Percentiles rank a stretch among this genome's conserved stretches.
phyloP scores from a whole-genome alignment of 2,113 vertebrate species.

The Ameiurus melas region DNA sequence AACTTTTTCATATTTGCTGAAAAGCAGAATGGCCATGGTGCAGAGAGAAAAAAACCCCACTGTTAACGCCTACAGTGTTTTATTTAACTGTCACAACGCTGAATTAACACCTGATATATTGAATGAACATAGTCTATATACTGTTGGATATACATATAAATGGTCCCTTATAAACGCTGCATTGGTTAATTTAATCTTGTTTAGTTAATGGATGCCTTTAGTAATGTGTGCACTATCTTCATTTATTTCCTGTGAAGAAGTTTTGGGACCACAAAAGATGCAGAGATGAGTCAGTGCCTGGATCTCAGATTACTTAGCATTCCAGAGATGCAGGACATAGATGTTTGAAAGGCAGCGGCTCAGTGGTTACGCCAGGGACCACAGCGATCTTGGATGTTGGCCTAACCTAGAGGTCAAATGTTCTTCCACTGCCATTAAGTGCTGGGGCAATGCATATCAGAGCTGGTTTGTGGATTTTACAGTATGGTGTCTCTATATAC shows the following conservation, averaged over 20 bases:
- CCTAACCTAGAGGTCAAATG: constrained; percentile 32
- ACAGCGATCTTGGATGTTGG: constrained; percentile 5
- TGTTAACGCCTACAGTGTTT: not conserved
- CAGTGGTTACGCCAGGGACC: not conserved
- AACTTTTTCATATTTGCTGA: not conserved
- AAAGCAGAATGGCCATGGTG: not conserved
- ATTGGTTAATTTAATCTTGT: not conserved
- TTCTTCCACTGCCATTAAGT: constrained; percentile 22
- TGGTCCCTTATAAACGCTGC: not conserved
- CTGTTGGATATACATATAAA: not conserved
- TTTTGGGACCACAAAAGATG: not conserved
- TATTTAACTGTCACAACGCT: not conserved
- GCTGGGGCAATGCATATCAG: not conserved
- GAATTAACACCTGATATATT: not conserved
- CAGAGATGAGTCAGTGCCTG: constrained; percentile 30
- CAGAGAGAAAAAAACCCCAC: not conserved
- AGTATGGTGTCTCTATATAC: not conserved
- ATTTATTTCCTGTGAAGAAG: constrained; percentile 7
- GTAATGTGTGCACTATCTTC: not conserved
- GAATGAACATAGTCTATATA: not conserved
- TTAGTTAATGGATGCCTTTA: not conserved
- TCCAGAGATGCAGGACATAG: constrained; percentile 23
- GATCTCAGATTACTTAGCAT: constrained; percentile 30
- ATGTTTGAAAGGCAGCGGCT: constrained; percentile 16
- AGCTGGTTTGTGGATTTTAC: not conserved